phyloP scores from a whole-genome alignment of 2,113 vertebrate genomes.

The Mormoops blainvillei region DNA sequence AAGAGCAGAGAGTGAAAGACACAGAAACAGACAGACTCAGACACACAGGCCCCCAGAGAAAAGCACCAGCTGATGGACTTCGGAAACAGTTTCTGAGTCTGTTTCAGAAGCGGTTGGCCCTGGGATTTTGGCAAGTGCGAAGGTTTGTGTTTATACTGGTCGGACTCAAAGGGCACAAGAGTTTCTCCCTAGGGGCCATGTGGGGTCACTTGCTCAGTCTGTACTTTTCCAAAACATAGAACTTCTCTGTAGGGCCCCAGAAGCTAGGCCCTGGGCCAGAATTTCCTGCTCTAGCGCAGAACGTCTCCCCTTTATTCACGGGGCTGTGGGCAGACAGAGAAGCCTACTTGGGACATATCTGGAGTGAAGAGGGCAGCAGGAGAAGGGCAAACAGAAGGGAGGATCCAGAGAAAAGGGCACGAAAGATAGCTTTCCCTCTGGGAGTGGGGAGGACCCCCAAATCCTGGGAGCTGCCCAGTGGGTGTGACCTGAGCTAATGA shows the following conservation, averaged over 20 bases:
- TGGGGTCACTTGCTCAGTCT: neutral
- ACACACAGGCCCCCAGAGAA: neutral
- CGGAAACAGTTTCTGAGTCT: neutral
- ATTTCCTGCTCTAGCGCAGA: neutral
- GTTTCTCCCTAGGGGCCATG: neutral
- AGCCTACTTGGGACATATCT: neutral
- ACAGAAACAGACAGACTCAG: neutral
- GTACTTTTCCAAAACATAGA: slow-evolving; percentile 28
- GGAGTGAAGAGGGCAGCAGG: neutral
- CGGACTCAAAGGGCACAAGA: neutral
- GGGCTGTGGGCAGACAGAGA: neutral
- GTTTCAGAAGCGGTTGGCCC: neutral
- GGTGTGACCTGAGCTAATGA: slow-evolving; percentile 7
- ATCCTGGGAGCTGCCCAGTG: neutral
- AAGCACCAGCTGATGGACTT: neutral
- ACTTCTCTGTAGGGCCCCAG: neutral
- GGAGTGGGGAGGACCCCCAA: neutral
- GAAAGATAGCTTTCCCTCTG: slow-evolving; percentile 37
- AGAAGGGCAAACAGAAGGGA: neutral
- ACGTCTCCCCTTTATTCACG: neutral
- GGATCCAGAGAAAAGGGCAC: neutral
- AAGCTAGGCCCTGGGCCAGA: neutral
- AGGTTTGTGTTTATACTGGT: neutral
- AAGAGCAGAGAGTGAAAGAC: neutral
- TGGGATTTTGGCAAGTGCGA: neutral